Conservation (phyloP, 2,797 vertebrate species). For the Oryzias sinensis region DNA sequence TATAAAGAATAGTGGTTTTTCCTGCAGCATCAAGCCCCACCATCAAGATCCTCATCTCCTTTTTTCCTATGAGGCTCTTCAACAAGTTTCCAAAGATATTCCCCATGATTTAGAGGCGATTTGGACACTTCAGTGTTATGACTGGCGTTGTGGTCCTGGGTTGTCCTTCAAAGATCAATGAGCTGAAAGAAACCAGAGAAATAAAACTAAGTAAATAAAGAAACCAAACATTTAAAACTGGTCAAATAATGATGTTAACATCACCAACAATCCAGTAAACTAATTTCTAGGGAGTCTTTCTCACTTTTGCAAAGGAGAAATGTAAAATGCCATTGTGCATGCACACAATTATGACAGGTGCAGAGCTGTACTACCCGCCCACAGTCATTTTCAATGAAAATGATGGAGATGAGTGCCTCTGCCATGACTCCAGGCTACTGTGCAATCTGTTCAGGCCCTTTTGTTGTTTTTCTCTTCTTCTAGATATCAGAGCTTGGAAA, state of each 20-base stretch:
- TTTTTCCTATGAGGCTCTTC: slow-evolving; percentile 95
- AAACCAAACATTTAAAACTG: no score
- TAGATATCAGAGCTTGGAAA: slow-evolving; percentile 45
- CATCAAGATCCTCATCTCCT: slow-evolving; percentile 98
- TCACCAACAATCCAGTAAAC: no score
- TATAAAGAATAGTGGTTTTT: slow-evolving; percentile 97
- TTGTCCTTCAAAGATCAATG: slow-evolving; percentile 25
- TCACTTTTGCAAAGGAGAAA: slow-evolving; percentile 1
- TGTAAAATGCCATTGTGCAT: slow-evolving; percentile 12
- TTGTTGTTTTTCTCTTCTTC: slow-evolving; percentile 17
- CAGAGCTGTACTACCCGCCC: slow-evolving; percentile 25
- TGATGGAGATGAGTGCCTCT: slow-evolving; percentile 37
- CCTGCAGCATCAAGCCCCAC: slow-evolving; percentile 95
- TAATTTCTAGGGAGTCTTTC: slow-evolving; percentile 1
- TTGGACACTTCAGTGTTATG: slow-evolving; percentile 25
- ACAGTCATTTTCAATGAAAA: slow-evolving; percentile 33
- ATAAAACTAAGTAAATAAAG: neutral
- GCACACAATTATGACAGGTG: slow-evolving; percentile 34
- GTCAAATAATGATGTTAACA: no score
- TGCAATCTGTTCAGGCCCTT: slow-evolving; percentile 70
- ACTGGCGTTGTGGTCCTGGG: slow-evolving; percentile 14
- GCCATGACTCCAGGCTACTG: slow-evolving; percentile 69
- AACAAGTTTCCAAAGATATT: slow-evolving; percentile 94
- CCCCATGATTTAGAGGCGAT: slow-evolving; percentile 83
- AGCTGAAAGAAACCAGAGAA: slow-evolving; percentile 37